Base-by-base conservation (phyloP, 2,797 vertebrate species). In the Setipinna tenuifilis region DNA sequence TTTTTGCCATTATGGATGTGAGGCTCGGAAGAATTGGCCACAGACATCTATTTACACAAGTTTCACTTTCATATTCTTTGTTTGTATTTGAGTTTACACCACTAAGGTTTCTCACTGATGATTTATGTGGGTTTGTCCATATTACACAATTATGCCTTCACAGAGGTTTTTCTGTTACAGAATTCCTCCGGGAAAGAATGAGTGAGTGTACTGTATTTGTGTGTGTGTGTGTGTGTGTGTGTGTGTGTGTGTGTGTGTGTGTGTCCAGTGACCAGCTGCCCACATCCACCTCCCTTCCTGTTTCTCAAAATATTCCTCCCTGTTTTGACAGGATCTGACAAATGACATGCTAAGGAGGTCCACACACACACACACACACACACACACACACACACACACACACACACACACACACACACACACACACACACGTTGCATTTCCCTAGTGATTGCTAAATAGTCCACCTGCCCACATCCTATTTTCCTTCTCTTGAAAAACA, bases 281-380 rank as follows among this genome's bases (percentile, higher is more conserved):
- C 28, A 84, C 71, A 84, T 84, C 35, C 68, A 80, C 68, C 68
- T 59, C 78, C n/a, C 58, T 84, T 84, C 83, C 80, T 81, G 57
- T 35, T n/a, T 82, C 78, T 75, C 62, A 21, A 82, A 85, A 85
- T 85, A 65, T 62, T 78, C 71, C 31, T 78, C 68, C 16, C 35
- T 78, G 31, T 78, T 78, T 78, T 78, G 35, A 78, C 35, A 78
- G 71, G 35, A 35, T 78, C 35, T 75, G 68, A 75, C 31, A 75
- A 75, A 75, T 41, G 41, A 75, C 71, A 44, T 41, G 71, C 17
- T 7, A 78, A 41, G 35, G 71, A 78, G 71, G 71, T n/a, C 31
- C 16, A 35, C 65, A 35, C 16, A 35, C 65, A 71, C 65, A 71
- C 28, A 71, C 65, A 35, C 35, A 78, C 31, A 44, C 35, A 78